Evolutionary conservation across 1,140 invertebrate species (phyloP).

Genomic region (Heliconius himera): DNA sequence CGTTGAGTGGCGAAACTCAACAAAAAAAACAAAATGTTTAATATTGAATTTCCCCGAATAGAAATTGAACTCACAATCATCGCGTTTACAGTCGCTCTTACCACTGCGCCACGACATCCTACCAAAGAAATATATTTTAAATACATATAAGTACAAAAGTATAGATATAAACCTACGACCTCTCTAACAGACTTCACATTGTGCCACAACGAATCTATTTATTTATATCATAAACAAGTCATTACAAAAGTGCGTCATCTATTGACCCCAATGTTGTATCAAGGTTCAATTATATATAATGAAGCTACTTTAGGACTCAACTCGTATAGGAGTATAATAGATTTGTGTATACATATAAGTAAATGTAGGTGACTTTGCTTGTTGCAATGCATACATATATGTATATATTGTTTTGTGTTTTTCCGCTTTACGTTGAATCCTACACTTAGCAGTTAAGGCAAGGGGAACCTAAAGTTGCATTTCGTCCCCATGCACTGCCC

Average conservation of each 20-base stretch:
- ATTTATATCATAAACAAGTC: not conserved
- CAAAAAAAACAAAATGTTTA: no score
- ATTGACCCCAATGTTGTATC: slow-evolving; percentile 10
- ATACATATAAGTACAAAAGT: no score
- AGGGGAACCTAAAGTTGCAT: no score
- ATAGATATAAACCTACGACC: not conserved
- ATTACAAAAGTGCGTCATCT: slow-evolving; percentile 1
- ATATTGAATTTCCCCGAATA: not conserved
- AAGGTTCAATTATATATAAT: slow-evolving; percentile 12
- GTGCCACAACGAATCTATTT: not conserved
- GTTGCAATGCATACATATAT: no score
- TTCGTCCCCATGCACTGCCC: no score
- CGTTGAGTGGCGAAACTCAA: not conserved
- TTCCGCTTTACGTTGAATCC: no score
- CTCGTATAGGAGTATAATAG: not conserved
- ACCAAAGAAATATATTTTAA: no score
- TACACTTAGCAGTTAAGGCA: no score
- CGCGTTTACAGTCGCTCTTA: no score
- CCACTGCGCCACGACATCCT: no score
- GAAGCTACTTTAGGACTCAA: not conserved
- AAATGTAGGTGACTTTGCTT: not conserved
- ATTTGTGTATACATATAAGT: not conserved
- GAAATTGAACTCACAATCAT: not conserved
- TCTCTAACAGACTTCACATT: no score
- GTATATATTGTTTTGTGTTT: no score